phyloP scores from a whole-genome alignment of 2,113 vertebrate genomes.

The Dendrocopos noguchii region DNA sequence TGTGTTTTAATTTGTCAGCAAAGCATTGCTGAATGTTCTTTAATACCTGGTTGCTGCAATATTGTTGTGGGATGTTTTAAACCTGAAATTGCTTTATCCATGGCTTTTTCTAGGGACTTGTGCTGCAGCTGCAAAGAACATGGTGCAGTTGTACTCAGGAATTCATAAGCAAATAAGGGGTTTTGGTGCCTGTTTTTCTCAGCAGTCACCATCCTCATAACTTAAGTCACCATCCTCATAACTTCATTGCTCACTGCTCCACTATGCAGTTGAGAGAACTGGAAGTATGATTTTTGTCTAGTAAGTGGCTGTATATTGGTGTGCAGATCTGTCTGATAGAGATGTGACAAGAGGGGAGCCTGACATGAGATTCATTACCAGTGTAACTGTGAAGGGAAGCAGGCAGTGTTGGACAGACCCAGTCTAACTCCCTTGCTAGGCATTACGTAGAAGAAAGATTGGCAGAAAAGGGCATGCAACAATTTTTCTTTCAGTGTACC shows the following conservation, averaged over 20 bases:
- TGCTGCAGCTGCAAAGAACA: not conserved
- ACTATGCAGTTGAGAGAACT: not conserved
- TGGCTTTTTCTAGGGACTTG: not conserved
- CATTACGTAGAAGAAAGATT: not conserved
- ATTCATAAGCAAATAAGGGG: not conserved
- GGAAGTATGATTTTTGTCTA: not conserved
- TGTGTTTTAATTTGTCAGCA: not conserved
- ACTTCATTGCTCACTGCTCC: not conserved
- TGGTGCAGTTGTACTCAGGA: not conserved
- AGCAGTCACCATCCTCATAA: not conserved
- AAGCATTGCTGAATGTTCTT: not conserved
- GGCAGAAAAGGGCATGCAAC: not conserved
- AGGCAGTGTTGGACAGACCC: not conserved
- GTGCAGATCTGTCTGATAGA: not conserved
- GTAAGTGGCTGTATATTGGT: not conserved
- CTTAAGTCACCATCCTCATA: not conserved
- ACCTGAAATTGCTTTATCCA: not conserved
- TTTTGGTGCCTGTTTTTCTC: not conserved
- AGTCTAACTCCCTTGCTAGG: not conserved
- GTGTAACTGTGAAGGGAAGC: not conserved
- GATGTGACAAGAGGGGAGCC: rapidly evolving
- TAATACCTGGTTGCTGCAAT: not conserved
- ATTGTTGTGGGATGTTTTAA: not conserved
- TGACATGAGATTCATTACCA: rapidly evolving
- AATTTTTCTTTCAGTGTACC: not conserved